phyloP scores from a whole-genome alignment of 1,140 invertebrate genomes.

The Drosophila lini region DNA sequence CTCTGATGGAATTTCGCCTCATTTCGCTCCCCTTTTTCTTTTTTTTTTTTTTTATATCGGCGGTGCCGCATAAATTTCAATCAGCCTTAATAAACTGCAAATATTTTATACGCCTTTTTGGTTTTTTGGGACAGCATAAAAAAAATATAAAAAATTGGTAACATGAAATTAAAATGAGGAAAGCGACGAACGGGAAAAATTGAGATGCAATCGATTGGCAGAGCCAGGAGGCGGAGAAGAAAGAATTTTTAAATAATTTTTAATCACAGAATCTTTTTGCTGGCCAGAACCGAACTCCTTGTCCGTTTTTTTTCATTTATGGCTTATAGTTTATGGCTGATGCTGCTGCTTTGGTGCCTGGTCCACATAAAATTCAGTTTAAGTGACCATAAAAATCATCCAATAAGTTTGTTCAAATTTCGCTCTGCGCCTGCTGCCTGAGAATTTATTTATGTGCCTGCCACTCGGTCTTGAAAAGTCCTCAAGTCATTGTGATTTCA shows the following conservation, averaged over 20 bases:
- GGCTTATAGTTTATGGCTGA: constrained; percentile 19
- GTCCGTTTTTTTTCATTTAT: constrained; percentile 17
- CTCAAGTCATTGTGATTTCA: constrained; percentile 75
- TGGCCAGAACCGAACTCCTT: no score
- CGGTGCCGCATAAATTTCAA: constrained; percentile 72
- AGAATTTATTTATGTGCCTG: constrained; percentile 48
- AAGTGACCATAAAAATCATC: constrained; percentile 59
- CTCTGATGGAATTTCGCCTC: constrained; percentile 64
- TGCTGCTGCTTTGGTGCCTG: not conserved
- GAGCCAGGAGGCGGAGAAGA: not conserved
- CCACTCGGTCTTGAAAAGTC: constrained; percentile 39
- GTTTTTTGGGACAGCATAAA: constrained; percentile 21
- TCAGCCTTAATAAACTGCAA: constrained; percentile 74
- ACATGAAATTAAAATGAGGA: constrained; percentile 47
- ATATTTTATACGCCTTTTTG: constrained; percentile 38
- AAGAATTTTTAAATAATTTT: constrained; percentile 44
- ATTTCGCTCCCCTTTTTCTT: constrained; percentile 2
- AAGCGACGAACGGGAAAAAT: constrained; percentile 28
- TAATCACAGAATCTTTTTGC: constrained; percentile 22
- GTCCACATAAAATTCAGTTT: constrained; percentile 43
- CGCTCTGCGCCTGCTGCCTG: constrained; percentile 1
- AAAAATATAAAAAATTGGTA: constrained; percentile 18
- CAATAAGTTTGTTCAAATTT: constrained; percentile 62
- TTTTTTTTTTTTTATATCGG: constrained; percentile 12
- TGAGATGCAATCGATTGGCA: constrained; percentile 36